phyloP scores from a whole-genome alignment of 2,113 vertebrate species.

The Ciconia boyciana region DNA sequence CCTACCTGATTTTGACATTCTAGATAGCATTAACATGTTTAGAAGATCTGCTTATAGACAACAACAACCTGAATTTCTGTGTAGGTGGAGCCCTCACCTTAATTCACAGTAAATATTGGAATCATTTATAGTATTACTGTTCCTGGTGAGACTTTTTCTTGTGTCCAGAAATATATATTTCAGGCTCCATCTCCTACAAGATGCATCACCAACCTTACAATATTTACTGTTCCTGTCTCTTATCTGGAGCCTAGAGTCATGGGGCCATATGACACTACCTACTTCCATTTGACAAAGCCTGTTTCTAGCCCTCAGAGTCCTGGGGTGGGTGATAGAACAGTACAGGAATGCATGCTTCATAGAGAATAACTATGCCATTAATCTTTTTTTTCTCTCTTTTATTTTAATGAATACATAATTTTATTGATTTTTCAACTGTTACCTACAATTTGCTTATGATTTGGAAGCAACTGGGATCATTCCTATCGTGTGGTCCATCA shows the following conservation, averaged over 20 bases:
- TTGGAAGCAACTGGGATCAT: background rate
- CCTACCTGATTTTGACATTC: background rate
- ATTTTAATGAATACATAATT: background rate
- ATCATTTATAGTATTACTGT: background rate
- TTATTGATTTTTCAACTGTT: background rate
- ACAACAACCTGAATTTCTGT: background rate
- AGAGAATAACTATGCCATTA: background rate
- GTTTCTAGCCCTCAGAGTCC: background rate
- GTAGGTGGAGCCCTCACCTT: background rate
- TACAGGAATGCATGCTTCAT: background rate
- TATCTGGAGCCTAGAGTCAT: background rate
- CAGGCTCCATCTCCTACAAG: background rate
- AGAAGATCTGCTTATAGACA: background rate
- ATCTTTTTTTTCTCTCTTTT: background rate
- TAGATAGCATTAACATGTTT: background rate
- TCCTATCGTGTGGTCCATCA: background rate
- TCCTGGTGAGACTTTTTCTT: background rate
- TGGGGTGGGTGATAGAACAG: background rate
- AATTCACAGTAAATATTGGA: background rate
- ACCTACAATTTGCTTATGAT: background rate
- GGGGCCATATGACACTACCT: background rate
- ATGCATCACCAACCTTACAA: background rate
- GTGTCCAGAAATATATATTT: background rate
- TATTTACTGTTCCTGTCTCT: background rate
- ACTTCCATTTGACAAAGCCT: background rate